Evolutionary conservation across 2,113 vertebrate genomes (phyloP).

Genomic region (Oreochromis aureus): DNA sequence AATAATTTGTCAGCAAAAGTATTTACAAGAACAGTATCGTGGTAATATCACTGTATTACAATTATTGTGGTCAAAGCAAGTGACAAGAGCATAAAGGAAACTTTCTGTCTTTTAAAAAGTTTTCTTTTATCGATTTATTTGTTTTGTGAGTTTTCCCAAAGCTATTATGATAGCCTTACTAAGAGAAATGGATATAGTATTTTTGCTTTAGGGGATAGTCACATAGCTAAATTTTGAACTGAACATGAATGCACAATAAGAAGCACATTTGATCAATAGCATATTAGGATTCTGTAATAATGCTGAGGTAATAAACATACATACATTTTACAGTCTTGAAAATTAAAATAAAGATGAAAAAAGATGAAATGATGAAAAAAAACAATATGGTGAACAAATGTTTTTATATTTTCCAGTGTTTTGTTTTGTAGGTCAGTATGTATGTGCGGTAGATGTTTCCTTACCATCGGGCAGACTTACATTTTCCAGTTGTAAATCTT

Average conservation of each 20-base stretch:
- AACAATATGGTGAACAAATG: fast-evolving
- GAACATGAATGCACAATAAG: background rate
- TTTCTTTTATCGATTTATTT: background rate
- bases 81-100: background rate
- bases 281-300: background rate
- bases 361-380: fast-evolving
- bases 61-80: background rate
- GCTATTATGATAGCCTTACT: background rate
- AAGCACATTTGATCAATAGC: background rate
- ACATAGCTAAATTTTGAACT: background rate
- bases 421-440: background rate
- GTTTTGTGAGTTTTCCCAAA: background rate
- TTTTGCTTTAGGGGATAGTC: background rate
- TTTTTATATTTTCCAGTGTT: background rate
- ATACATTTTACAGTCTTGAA: background rate
- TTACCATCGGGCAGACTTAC: background rate
- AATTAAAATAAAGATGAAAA: background rate
- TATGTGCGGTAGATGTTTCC: background rate
- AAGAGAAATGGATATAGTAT: background rate
- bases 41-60: background rate
- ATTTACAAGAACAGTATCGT: background rate
- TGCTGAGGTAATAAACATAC: background rate
- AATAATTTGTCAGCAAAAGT: background rate
- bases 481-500: conserved; percentile 3
- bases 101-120: background rate